These are phyloP conservation scores for Xiphorhynchus erythropygius DNA, from an alignment of 2,797 vertebrate species.

Conservation along the genomic window DNA sequence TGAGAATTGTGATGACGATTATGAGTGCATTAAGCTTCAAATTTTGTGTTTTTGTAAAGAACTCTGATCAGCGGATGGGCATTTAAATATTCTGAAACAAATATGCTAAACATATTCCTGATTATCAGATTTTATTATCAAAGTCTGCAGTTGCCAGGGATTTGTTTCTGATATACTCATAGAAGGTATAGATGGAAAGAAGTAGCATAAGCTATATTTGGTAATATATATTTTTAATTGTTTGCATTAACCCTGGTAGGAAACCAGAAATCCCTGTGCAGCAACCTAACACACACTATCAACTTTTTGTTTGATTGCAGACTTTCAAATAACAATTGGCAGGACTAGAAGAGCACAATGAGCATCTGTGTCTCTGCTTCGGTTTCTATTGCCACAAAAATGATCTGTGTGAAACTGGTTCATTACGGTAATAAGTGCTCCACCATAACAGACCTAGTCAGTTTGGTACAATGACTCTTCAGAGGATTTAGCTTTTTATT, in stretches of 20 bases:
- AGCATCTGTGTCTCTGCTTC: slow-evolving; percentile 2
- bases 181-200: not conserved
- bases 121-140: not conserved
- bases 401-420: not conserved
- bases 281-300: not conserved
- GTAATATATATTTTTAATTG: not conserved
- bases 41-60: not conserved
- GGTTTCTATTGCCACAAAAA: not conserved
- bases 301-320: slow-evolving; percentile 18
- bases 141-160: not conserved
- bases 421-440: not conserved
- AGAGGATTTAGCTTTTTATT: slow-evolving; percentile 41
- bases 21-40: not conserved
- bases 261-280: not conserved
- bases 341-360: not conserved
- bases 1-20: not conserved
- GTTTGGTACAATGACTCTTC: slow-evolving; percentile 11
- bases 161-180: not conserved
- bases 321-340: slow-evolving; percentile 7
- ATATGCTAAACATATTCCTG: not conserved
- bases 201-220: not conserved
- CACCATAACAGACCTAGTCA: not conserved
- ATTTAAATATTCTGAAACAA: not conserved
- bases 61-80: not conserved
- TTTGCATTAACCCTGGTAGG: slow-evolving; percentile 12